A percentile compares a stretch with the other conserved stretches of the same genome.
Conservation (phyloP, 1,140 invertebrate genomes). For the Acromyrmex echinatior region DNA sequence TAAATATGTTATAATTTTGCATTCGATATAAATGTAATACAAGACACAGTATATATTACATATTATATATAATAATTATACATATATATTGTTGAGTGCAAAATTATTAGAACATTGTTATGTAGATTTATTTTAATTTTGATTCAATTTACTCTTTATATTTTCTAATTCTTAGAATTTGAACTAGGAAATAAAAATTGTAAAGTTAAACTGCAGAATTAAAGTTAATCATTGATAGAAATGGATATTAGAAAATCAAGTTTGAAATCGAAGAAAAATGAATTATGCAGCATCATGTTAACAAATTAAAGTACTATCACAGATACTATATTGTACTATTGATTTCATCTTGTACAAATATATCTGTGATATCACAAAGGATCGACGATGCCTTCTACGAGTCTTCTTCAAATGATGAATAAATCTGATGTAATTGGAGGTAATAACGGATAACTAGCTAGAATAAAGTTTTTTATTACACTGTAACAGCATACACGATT, state of each 20-base stretch:
- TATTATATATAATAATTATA: too few species aligned
- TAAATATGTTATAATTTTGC: too few species aligned
- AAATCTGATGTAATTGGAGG: not conserved
- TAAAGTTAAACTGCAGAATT: not conserved
- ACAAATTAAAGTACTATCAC: not conserved
- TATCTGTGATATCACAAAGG: not conserved
- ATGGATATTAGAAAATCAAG: too few species aligned
- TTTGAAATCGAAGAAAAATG: not conserved
- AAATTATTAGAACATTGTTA: too few species aligned
- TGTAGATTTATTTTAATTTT: too few species aligned
- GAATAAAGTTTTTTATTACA: constrained; percentile 56
- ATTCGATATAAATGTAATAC: too few species aligned
- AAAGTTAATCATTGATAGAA: not conserved
- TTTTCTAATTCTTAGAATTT: not conserved
- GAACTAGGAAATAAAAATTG: not conserved
- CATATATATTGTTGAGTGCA: too few species aligned
- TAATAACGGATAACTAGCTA: constrained; percentile 14
- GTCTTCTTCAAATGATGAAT: not conserved
- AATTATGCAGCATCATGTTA: not conserved
- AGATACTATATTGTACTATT: not conserved
- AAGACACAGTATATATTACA: too few species aligned
- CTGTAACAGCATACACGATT: constrained; percentile 13
- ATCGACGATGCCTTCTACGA: not conserved
- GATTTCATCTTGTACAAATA: not conserved
- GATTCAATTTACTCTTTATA: not conserved